These are phyloP conservation scores for Hypanus sabinus DNA, from an alignment of 2,113 vertebrate species.

Conservation along the genomic window DNA sequence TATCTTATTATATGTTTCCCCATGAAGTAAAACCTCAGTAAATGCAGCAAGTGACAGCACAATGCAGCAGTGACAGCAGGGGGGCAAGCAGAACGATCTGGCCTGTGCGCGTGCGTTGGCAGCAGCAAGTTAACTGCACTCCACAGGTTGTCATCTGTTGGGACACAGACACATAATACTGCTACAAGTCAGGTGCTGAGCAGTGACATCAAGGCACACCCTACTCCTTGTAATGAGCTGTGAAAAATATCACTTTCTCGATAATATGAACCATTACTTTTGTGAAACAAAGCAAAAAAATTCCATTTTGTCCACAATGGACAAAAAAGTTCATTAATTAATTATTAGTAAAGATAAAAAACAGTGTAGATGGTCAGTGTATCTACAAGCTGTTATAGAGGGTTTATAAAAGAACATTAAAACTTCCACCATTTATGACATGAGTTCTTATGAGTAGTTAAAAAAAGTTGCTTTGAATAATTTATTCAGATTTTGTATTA, in stretches of 20 bases:
- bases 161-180: conserved; percentile 43
- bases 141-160: conserved; percentile 43
- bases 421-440: background rate
- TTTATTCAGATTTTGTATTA: background rate
- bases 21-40: conserved; percentile 11
- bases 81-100: conserved; percentile 41
- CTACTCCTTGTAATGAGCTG: conserved; percentile 33
- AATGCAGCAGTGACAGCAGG: conserved; percentile 25
- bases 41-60: background rate
- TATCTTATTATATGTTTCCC: background rate
- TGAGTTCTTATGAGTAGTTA: background rate
- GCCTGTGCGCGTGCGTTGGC: conserved; percentile 37
- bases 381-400: conserved; percentile 45
- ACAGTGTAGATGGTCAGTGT: conserved; percentile 41
- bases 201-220: conserved; percentile 43
- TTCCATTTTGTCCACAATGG: too few species aligned
- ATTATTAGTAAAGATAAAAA: conserved; percentile 42
- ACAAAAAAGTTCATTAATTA: conserved; percentile 46
- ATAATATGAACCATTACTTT: conserved; percentile 15
- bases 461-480: background rate
- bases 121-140: background rate
- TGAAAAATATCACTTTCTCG: conserved; percentile 40
- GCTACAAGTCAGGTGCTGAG: conserved; percentile 48
- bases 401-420: background rate
- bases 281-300: background rate